Conservation (phyloP, 2,797 vertebrate species). For the Pangasius larnaudii region DNA sequence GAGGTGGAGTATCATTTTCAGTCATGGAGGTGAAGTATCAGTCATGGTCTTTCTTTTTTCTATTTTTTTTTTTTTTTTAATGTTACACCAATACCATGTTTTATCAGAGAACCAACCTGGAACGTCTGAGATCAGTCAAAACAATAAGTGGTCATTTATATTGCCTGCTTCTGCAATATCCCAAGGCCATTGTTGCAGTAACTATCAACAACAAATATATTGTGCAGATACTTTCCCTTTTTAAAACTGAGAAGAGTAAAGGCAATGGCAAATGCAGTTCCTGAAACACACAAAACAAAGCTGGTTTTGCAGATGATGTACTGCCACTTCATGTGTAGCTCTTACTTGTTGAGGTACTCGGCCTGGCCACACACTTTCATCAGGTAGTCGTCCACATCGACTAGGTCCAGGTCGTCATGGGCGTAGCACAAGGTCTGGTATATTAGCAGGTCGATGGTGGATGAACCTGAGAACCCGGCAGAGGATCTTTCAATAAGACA, state of each 20-base stretch:
- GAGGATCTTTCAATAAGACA: background rate
- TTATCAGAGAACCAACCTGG: background rate
- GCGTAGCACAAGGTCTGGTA: constrained; percentile 93
- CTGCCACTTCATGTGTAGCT: background rate
- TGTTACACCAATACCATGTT: background rate
- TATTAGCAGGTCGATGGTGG: constrained; percentile 91
- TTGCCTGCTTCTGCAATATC: background rate
- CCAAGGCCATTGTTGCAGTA: background rate
- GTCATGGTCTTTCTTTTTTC: background rate
- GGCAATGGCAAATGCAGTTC: background rate
- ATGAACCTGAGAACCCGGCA: constrained; percentile 77
- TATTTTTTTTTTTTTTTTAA: background rate
- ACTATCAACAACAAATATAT: background rate
- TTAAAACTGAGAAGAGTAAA: background rate
- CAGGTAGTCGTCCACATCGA: constrained; percentile 86
- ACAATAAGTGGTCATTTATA: background rate
- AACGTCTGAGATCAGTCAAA: background rate
- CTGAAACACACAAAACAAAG: background rate
- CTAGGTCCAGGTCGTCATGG: constrained; percentile 82
- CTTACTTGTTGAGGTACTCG: constrained; percentile 93
- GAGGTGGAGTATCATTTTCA: background rate
- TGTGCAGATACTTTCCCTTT: background rate
- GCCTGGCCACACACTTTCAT: constrained; percentile 91
- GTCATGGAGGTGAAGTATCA: background rate
- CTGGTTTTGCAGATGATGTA: background rate